Base-by-base conservation (phyloP, 2,113 vertebrate species). In the Ammodytes marinus region DNA sequence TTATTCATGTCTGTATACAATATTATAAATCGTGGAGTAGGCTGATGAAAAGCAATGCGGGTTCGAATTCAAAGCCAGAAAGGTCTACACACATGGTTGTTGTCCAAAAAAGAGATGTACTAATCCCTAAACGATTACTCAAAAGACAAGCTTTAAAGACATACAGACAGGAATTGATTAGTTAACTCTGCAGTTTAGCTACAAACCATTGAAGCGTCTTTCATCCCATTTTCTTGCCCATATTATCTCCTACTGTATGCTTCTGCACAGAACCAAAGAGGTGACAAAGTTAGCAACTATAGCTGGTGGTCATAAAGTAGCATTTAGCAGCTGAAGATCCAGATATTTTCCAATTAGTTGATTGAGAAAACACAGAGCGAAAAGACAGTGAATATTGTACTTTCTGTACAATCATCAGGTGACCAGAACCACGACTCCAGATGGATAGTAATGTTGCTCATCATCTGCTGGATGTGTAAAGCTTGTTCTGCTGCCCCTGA, bases 91-190 rank as follows among this genome's bases (percentile, higher is more conserved):
- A 57, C 4, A 45, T 10, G 4, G 52, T 10, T 0, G 0, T 15
- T 57, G 10, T 53, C 47, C 65, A 69, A 68, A 53, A 54, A 49
- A 17, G 17, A 60, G 13, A 13, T 60, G 37, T 39, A 59, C 57
- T 39, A 11, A 57, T 49, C 13, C 6, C 49, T 52, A 2, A 17
- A 52, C 49, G 7, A 17, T 37, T 11, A 6, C 27, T 57, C 55
- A 57, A 37, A 37, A 2, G 0, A 14, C 27, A 27, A 27, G 27
- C 27, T 27, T 27, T 27, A 27, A 27, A 27, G 27, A 27, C 27
- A 27, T 1, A 27, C 27, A 27, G 27, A 27, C 27, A 27, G 27
- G 27, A 27, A 27, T 27, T 39, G 1, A 39, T 59, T 3, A 39
- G 35, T 13, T 40, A 60, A 40, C 5, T 17, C 6, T 40, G n/a